Evolutionary conservation across 2,113 vertebrate genomes (phyloP).

Genomic region (Canis aureus): DNA sequence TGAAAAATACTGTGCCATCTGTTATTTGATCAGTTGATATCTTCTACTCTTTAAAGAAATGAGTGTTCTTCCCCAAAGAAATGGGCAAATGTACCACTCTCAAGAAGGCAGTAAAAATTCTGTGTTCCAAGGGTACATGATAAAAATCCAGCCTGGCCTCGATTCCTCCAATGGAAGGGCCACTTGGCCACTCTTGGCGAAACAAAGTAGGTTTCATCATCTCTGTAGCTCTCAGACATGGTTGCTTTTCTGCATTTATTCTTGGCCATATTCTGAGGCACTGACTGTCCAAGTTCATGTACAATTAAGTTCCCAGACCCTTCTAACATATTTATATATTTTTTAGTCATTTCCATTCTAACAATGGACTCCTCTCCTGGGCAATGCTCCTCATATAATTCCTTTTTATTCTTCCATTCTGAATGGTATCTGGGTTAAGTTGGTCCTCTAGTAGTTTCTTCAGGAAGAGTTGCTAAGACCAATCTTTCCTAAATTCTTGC

Average conservation of each 20-base stretch:
- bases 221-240: neutral
- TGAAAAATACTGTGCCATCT: neutral
- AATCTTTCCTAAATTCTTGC: conserved; percentile 16
- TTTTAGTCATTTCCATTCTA: neutral
- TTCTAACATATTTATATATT: neutral
- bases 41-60: neutral
- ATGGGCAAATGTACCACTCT: neutral
- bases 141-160: neutral
- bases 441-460: neutral
- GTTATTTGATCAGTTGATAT: neutral
- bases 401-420: neutral
- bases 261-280: neutral
- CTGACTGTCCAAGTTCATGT: neutral
- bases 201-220: neutral
- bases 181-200: no score
- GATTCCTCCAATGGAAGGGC: neutral
- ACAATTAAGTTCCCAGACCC: neutral
- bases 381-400: neutral
- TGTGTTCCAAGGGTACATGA: neutral
- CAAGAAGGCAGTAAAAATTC: neutral
- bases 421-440: neutral
- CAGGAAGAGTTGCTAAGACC: neutral
- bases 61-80: neutral
- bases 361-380: neutral
- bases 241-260: neutral